Evolutionary conservation across 2,888 invertebrate species (phyloP), one percentile per base, ranked within the genome.

Genomic region (Nomada hirtipes): DNA sequence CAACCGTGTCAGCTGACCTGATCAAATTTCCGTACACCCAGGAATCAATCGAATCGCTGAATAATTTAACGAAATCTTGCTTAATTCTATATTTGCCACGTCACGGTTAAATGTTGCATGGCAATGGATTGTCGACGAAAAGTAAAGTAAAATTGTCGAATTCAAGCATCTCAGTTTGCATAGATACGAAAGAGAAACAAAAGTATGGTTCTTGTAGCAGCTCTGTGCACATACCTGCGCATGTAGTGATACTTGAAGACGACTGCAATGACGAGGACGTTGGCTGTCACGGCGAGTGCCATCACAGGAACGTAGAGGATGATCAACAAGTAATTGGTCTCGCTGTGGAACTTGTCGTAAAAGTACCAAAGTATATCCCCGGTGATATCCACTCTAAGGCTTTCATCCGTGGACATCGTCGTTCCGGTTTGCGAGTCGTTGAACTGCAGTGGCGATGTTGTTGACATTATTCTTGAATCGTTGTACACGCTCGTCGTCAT

Each of bases 221-320:
- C 47, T 47, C 36, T 63, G 11, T 29, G 20, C 69, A 93, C 95
- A 95, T 93, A 96, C 97, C 95, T 96, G 90, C 96, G 95, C 90
- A 96, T 96, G 88, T 96, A 96, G 84, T 96, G 95, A 89, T 96
- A 96, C 89, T 96, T 96, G 80, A 96, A 95, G 69, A 96, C 96
- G 0, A 96, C 96, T 3, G 96, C 94, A 72, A 97, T 96, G 1
- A 96, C 95, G 13, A 96, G 93, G n/a, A 95, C 94, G 89, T 97
- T 96, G 3, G 96, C 95, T 10, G 95, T 93, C 26, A 96, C 92
- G 0, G 96, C 96, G 64, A 96, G 89, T 20, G 96, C 88, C 79
- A 96, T 96, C 4, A 96, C 94, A 0, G 96, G 96, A 75, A 96
- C 95, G 86, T 97, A 97, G 26, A 96, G 93, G 0, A 94, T 94